Evolutionary conservation across 2,888 invertebrate genomes (phyloP).

Genomic region (Sarcophaga carnaria): DNA sequence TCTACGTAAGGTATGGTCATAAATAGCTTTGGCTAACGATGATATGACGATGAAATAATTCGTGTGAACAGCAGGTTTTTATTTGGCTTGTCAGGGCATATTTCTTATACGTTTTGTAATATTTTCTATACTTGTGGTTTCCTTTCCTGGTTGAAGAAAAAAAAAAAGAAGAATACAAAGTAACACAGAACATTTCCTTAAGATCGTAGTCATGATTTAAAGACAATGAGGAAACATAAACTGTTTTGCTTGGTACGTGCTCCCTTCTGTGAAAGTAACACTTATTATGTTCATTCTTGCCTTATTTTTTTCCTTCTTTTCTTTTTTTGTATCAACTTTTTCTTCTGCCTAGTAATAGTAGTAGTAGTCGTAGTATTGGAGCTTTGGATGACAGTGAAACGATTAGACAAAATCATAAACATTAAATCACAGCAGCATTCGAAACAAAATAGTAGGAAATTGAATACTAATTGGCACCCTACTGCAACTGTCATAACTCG

Average conservation of each 20-base stretch:
- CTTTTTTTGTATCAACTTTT: slow-evolving; percentile 15
- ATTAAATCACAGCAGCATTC: slow-evolving; percentile 64
- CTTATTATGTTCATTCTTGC: slow-evolving; percentile 45
- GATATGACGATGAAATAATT: slow-evolving; percentile 52
- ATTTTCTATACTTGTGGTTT: slow-evolving; percentile 21
- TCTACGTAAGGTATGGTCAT: neutral
- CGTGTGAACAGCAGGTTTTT: slow-evolving; percentile 63
- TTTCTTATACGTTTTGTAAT: slow-evolving; percentile 17
- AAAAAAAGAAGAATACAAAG: slow-evolving; percentile 9
- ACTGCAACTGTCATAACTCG: slow-evolving; percentile 76
- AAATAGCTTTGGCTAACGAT: slow-evolving; percentile 20
- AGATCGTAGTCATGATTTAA: slow-evolving; percentile 67
- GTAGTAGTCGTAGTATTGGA: slow-evolving; percentile 8
- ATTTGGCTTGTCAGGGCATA: slow-evolving; percentile 31
- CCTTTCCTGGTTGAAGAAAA: slow-evolving; percentile 42
- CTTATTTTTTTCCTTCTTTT: slow-evolving; percentile 1
- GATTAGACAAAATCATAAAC: slow-evolving; percentile 69
- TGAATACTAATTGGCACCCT: slow-evolving; percentile 77
- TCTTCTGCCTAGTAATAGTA: slow-evolving; percentile 20
- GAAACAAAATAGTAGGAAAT: slow-evolving; percentile 70
- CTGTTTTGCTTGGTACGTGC: slow-evolving; percentile 58
- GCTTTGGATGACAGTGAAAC: slow-evolving; percentile 56
- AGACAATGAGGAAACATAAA: slow-evolving; percentile 69
- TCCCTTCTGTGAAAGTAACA: slow-evolving; percentile 71
- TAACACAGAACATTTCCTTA: slow-evolving; percentile 61